phyloP scores from a whole-genome alignment of 2,888 invertebrate genomes.

The Drosophila subquinaria region DNA sequence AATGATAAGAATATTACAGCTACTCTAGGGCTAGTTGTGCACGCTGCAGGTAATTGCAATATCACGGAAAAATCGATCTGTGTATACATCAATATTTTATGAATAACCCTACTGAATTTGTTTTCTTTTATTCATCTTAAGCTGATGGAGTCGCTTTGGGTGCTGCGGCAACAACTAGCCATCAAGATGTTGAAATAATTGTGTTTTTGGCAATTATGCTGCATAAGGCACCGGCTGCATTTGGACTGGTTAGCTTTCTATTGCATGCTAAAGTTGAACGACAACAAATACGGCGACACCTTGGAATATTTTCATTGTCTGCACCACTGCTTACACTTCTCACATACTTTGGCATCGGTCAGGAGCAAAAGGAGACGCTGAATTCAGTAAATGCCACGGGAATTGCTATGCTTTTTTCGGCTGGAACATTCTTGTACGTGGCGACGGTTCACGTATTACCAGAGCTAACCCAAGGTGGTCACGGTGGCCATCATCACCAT shows the following conservation, averaged over 20 bases:
- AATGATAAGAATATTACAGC: conserved; percentile 94
- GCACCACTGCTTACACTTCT: conserved; percentile 95
- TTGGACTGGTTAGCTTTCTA: conserved; percentile 98
- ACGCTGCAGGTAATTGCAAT: conserved; percentile 89
- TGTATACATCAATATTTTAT: no score
- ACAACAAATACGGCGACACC: conserved; percentile 93
- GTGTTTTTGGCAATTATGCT: conserved; percentile 99
- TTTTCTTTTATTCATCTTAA: not conserved
- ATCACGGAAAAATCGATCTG: no score
- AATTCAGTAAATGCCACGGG: conserved; percentile 96
- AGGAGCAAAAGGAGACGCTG: conserved; percentile 96
- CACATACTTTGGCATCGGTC: conserved; percentile 97
- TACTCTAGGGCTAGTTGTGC: conserved; percentile 98
- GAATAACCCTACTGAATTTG: no score
- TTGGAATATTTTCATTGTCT: conserved; percentile 95
- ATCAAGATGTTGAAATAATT: conserved; percentile 98
- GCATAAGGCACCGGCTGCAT: conserved; percentile 99
- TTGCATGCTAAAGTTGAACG: conserved; percentile 97
- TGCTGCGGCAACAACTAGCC: conserved; percentile 98
- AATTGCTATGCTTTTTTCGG: conserved; percentile 99
- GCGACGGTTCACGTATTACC: conserved; percentile 99
- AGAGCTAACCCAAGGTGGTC: conserved; percentile 90
- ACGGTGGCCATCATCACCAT: conserved; percentile 63
- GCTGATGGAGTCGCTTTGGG: conserved; percentile 99
- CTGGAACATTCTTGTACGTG: conserved; percentile 99